These are phyloP conservation scores for Chorisops tibialis DNA, from an alignment of 2,888 invertebrate species.

Conservation along the genomic window DNA sequence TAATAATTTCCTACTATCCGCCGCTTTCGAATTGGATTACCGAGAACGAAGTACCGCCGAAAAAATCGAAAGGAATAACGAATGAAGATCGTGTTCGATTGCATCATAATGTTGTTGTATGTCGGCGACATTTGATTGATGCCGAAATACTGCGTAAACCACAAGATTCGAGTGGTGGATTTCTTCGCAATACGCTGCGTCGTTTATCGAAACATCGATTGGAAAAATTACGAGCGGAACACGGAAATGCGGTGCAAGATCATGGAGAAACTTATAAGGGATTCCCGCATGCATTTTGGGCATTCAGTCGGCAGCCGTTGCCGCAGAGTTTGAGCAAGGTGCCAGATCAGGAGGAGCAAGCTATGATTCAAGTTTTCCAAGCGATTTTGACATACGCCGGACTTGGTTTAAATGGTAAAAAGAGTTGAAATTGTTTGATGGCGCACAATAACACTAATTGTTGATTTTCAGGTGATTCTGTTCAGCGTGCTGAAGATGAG, in stretches of 20 bases:
- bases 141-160: conserved; percentile 79
- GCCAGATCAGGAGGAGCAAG: conserved; percentile 81
- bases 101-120: conserved; percentile 82
- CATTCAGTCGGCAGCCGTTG: conserved; percentile 76
- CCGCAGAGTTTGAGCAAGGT: conserved; percentile 80
- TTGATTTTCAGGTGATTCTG: conserved; percentile 55
- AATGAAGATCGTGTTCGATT: conserved; percentile 83
- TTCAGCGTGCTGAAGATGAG: conserved; percentile 78
- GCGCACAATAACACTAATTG: neutral
- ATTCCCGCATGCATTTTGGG: conserved; percentile 84
- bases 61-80: conserved; percentile 68
- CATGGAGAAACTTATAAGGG: conserved; percentile 84
- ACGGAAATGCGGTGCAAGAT: conserved; percentile 61
- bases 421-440: neutral
- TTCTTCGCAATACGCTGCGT: conserved; percentile 82
- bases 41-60: conserved; percentile 65
- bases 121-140: conserved; percentile 78
- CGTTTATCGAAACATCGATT: conserved; percentile 80
- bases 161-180: conserved; percentile 77
- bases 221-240: conserved; percentile 70
- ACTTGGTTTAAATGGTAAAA: conserved; percentile 62
- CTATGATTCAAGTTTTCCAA: conserved; percentile 84
- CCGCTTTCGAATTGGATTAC: conserved; percentile 77
- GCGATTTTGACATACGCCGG: conserved; percentile 87
- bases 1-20: conserved; percentile 90